Conservation (phyloP, 2,888 invertebrate species). For the Reticulitermes lucifugus region DNA sequence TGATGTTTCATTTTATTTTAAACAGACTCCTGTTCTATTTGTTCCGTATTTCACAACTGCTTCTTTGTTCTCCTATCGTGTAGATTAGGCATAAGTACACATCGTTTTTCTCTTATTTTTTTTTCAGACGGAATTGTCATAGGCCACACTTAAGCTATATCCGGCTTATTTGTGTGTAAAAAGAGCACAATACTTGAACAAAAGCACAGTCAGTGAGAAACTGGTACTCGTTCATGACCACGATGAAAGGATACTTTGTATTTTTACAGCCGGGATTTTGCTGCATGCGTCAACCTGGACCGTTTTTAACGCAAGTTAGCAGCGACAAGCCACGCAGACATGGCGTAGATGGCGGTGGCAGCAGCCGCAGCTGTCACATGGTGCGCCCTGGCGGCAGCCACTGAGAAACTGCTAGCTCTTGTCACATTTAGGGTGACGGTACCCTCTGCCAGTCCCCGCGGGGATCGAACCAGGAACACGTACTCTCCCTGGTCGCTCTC, state of each 20-base stretch:
- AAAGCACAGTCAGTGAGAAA: background rate
- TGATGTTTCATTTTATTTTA: background rate
- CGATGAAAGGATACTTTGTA: no score
- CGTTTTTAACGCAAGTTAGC: background rate
- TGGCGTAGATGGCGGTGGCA: background rate
- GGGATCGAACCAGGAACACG: slow-evolving; percentile 72
- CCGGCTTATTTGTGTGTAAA: background rate
- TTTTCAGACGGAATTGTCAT: slow-evolving; percentile 20
- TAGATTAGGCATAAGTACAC: background rate
- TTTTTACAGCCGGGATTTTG: no score
- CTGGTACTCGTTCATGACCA: no score
- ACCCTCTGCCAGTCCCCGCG: slow-evolving; percentile 73
- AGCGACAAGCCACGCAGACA: slow-evolving; percentile 16
- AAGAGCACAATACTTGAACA: background rate
- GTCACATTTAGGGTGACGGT: slow-evolving; percentile 74
- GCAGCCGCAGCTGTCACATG: slow-evolving; percentile 29
- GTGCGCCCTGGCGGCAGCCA: slow-evolving; percentile 39
- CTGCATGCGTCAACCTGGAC: background rate
- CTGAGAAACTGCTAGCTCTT: slow-evolving; percentile 48
- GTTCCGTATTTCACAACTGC: no score
- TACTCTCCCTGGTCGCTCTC: slow-evolving; percentile 73
- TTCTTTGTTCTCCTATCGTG: background rate
- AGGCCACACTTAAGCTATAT: background rate
- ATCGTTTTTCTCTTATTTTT: background rate
- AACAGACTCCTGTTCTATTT: no score